A percentile compares a stretch with the other conserved stretches of the same genome.
These are phyloP conservation scores for Drosophila atripex DNA, from an alignment of 2,888 invertebrate genomes.

Conservation along the genomic window DNA sequence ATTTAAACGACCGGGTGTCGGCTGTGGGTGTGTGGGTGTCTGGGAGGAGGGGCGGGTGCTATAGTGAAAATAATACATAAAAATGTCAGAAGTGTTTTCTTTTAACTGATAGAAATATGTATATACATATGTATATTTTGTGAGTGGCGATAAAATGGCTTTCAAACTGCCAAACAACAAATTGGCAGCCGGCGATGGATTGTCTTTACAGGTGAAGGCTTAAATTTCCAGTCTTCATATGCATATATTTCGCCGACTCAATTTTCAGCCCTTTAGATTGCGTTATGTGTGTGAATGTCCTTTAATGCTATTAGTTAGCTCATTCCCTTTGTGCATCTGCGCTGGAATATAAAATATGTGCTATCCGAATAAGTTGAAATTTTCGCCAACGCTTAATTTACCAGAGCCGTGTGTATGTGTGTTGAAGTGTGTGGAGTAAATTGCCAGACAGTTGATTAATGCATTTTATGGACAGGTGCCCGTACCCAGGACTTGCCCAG, in stretches of 20 bases:
- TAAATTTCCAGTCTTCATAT: constrained; percentile 2
- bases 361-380: constrained; percentile 7
- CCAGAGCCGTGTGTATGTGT: constrained; percentile 4
- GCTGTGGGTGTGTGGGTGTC: constrained; percentile 8
- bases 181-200: constrained; percentile 19
- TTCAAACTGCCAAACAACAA: constrained; percentile 23
- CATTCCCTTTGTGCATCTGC: constrained; percentile 26
- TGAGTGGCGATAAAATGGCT: constrained; percentile 24
- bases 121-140: constrained; percentile 18
- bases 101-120: constrained; percentile 43
- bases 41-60: neutral
- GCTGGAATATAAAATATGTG: neutral
- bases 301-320: constrained; percentile 17
- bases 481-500: neutral
- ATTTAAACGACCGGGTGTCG: constrained; percentile 27
- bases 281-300: constrained; percentile 11
- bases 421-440: constrained; percentile 47
- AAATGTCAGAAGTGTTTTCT: constrained; percentile 49
- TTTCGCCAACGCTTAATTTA: constrained; percentile 34
- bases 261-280: constrained; percentile 18
- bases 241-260: constrained; percentile 8
- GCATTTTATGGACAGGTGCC: constrained; percentile 61
- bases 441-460: constrained; percentile 72
- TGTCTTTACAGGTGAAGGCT: constrained; percentile 1
- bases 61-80: constrained; percentile 39